Evolutionary conservation across 2,113 vertebrate genomes (phyloP), one percentile per base, ranked within the genome.

Genomic region (Fulica atra): DNA sequence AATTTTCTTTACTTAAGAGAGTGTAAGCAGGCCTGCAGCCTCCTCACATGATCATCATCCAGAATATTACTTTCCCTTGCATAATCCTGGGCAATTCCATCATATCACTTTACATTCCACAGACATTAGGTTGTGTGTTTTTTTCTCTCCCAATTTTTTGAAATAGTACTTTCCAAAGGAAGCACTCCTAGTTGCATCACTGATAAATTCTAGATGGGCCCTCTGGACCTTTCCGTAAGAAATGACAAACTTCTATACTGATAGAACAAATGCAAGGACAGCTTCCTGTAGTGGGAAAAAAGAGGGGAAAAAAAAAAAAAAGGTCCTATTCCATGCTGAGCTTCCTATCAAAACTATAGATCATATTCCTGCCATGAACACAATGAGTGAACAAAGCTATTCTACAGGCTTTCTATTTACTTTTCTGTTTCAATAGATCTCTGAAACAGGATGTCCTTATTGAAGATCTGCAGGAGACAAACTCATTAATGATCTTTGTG

Each of bases 271-370:
- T 56, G 2, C 7, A 56, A 64, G 11, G 21, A 70, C 11, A 68
- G 10, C 53, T 69, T 59, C 9, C n/a, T 2, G 3, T 5, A 8
- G 10, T 3, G 1, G 0, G 0, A 17, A 18, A 40, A 21, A 2
- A 46, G 44, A 46, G 9, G 13, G 21, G 31, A 23, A 15, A 15
- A 53, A 25, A 14, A 24, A 36, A 36, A 28, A 7, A 3, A 6
- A 19, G 11, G 2, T 28, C 35, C 3, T 18, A 78, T 3, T 10
- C 25, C 4, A 54, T 57, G 4, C 57, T 74, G 42, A 54, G 6
- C 38, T 79, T 92, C 51, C 28, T 78, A 17, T 48, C 15, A 69
- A 79, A 38, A 2, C 3, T 40, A 46, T 13, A 46, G 36, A 35
- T 46, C 12, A 25, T 28, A 33, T 40, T 60, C 8, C 16, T 17